A percentile compares a stretch with the other conserved stretches of the same genome.
Conservation (phyloP, 92 coral and sea anemone species). For the Umimayanthus kanabou region DNA sequence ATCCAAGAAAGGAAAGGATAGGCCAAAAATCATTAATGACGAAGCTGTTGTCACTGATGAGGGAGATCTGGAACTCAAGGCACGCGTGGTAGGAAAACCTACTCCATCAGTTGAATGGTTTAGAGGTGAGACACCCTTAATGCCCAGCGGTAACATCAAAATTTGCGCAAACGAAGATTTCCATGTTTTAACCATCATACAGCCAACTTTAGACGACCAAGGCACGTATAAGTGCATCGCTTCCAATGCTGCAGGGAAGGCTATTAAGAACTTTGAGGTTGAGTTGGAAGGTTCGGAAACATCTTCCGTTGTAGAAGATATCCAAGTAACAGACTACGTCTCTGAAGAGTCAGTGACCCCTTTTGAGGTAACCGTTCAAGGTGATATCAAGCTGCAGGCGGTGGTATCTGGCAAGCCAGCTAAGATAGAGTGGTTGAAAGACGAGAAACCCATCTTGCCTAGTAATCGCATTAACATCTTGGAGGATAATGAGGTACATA, state of each 20-base stretch:
- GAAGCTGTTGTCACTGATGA: slow-evolving; percentile 62
- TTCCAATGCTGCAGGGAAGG: slow-evolving; percentile 66
- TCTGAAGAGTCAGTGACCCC: slow-evolving; percentile 53
- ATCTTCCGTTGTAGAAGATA: slow-evolving; percentile 42
- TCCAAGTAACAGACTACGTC: slow-evolving; percentile 40
- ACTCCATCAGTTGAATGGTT: slow-evolving; percentile 71
- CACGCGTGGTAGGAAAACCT: slow-evolving; percentile 47
- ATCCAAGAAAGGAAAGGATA: slow-evolving; percentile 20
- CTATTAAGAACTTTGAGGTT: slow-evolving; percentile 70
- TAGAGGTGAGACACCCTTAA: slow-evolving; percentile 55
- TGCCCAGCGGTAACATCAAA: slow-evolving; percentile 50
- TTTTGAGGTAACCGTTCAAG: slow-evolving; percentile 74
- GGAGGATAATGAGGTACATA: slow-evolving; percentile 53
- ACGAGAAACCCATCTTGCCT: slow-evolving; percentile 45
- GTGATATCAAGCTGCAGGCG: slow-evolving; percentile 62
- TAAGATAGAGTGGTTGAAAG: slow-evolving; percentile 58
- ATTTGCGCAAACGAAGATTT: slow-evolving; percentile 51
- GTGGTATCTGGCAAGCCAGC: slow-evolving; percentile 34
- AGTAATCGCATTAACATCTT: slow-evolving; percentile 50
- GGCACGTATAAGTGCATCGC: slow-evolving; percentile 80
- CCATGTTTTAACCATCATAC: slow-evolving; percentile 54
- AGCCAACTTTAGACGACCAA: slow-evolving; percentile 58
- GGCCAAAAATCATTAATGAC: slow-evolving; percentile 30
- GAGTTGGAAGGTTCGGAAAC: slow-evolving; percentile 66
- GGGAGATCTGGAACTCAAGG: slow-evolving; percentile 55